A percentile compares a stretch with the other conserved stretches of the same genome.
Conservation (phyloP, 1,140 invertebrate genomes). For the Tetragonula clypearis region DNA sequence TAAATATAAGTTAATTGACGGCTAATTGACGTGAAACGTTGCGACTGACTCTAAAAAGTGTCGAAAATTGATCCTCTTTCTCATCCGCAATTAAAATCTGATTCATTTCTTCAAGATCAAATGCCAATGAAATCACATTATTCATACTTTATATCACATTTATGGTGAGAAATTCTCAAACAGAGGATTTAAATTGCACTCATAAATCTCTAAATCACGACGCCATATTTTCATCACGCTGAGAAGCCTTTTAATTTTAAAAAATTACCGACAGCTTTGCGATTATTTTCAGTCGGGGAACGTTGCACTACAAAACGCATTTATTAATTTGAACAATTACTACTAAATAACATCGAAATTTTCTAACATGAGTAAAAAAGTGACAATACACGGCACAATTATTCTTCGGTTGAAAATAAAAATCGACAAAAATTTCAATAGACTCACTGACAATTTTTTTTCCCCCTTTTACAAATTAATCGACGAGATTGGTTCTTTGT, state of each 20-base stretch:
- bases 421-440: background rate
- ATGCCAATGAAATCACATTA: background rate
- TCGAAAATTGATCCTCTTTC: background rate
- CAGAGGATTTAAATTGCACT: background rate
- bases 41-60: background rate
- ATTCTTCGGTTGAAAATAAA: background rate
- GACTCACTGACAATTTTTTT: background rate
- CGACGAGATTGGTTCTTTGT: too few relatives aligned
- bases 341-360: background rate
- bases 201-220: constrained; percentile 17
- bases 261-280: background rate
- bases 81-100: background rate
- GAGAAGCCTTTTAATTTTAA: background rate
- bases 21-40: background rate
- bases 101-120: background rate
- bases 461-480: background rate
- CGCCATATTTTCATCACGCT: constrained; percentile 1
- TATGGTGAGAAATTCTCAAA: background rate
- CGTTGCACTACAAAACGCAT: background rate
- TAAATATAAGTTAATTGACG: background rate
- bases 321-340: background rate
- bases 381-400: background rate
- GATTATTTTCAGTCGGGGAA: constrained; percentile 2
- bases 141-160: background rate
- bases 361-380: background rate